These are phyloP conservation scores for Sinocyclocheilus rhinocerous DNA, from an alignment of 2,113 vertebrate species.

Conservation along the genomic window DNA sequence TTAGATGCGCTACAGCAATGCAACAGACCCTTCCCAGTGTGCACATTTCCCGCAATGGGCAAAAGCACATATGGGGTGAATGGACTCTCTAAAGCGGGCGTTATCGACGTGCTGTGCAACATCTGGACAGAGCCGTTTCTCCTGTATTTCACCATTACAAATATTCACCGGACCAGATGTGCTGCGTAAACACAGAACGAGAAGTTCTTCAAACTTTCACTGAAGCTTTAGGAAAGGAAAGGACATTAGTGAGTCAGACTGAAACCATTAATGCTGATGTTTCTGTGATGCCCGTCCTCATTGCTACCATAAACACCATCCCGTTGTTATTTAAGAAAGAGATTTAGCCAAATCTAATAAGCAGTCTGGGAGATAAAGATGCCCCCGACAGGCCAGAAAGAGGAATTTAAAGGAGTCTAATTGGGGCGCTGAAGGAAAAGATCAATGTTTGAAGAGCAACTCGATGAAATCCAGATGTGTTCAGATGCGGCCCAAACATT, in stretches of 20 bases:
- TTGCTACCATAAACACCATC: slow-evolving; percentile 33
- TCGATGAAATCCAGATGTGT: slow-evolving; percentile 78
- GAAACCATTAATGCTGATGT: slow-evolving; percentile 47
- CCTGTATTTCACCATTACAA: slow-evolving; percentile 61
- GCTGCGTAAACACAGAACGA: slow-evolving; percentile 64
- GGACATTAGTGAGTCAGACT: slow-evolving; percentile 35
- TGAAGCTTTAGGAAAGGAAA: slow-evolving; percentile 52
- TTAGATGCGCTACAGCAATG: slow-evolving; percentile 11
- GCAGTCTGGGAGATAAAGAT: slow-evolving; percentile 69
- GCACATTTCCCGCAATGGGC: slow-evolving; percentile 8
- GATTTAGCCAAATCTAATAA: slow-evolving; percentile 59
- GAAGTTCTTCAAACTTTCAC: slow-evolving; percentile 63
- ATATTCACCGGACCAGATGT: slow-evolving; percentile 65
- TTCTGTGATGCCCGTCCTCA: slow-evolving; percentile 11
- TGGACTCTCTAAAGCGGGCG: background rate
- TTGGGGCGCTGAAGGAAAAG: slow-evolving; percentile 75
- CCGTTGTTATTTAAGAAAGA: slow-evolving; percentile 19
- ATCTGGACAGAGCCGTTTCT: slow-evolving; percentile 67
- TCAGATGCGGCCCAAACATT: slow-evolving; percentile 72
- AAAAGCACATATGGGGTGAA: slow-evolving; percentile 23
- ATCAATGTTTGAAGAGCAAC: slow-evolving; percentile 75
- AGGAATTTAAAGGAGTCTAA: slow-evolving; percentile 78
- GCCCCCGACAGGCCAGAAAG: slow-evolving; percentile 45
- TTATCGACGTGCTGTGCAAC: slow-evolving; percentile 54
- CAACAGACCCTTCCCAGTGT: background rate